These are phyloP conservation scores for Calliscelio sp. DNA, from an alignment of 2,888 invertebrate genomes.

Conservation along the genomic window DNA sequence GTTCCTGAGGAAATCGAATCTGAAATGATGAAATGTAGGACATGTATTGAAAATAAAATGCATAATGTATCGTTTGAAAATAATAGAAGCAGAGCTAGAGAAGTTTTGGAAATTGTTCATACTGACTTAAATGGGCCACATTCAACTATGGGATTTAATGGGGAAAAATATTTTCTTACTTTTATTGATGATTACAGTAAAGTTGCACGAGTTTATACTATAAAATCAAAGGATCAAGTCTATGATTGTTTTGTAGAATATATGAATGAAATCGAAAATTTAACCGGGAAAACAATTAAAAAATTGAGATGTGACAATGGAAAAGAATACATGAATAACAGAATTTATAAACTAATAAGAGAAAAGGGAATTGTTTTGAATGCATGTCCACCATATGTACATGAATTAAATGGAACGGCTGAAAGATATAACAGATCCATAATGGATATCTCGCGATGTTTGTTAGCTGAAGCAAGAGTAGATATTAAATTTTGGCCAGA, in stretches of 20 bases:
- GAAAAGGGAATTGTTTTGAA: constrained; percentile 4
- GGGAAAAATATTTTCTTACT: constrained; percentile 73
- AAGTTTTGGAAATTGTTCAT: constrained; percentile 69
- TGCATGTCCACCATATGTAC: constrained; percentile 20
- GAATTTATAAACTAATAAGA: not conserved
- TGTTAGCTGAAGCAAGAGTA: constrained; percentile 27
- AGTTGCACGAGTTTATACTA: constrained; percentile 58
- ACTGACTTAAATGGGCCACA: constrained; percentile 68
- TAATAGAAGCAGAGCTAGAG: constrained; percentile 70
- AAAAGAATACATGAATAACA: no score
- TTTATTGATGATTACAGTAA: constrained; percentile 75
- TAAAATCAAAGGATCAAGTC: constrained; percentile 70
- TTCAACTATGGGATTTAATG: constrained; percentile 48
- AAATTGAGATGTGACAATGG: constrained; percentile 45
- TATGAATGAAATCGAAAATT: constrained; percentile 53
- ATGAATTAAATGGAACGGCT: constrained; percentile 14
- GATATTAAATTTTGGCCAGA: constrained; percentile 17
- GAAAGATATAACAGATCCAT: constrained; percentile 17
- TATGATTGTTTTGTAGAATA: constrained; percentile 61
- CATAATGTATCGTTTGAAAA: constrained; percentile 74
- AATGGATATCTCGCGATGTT: constrained; percentile 10
- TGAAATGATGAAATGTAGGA: constrained; percentile 69
- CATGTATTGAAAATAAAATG: constrained; percentile 73
- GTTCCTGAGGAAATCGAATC: constrained; percentile 68
- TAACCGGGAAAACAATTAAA: constrained; percentile 32